Percentiles rank a stretch among this genome's conserved stretches.
phyloP scores from a whole-genome alignment of 2,113 vertebrate species.

The Hoplias malabaricus region DNA sequence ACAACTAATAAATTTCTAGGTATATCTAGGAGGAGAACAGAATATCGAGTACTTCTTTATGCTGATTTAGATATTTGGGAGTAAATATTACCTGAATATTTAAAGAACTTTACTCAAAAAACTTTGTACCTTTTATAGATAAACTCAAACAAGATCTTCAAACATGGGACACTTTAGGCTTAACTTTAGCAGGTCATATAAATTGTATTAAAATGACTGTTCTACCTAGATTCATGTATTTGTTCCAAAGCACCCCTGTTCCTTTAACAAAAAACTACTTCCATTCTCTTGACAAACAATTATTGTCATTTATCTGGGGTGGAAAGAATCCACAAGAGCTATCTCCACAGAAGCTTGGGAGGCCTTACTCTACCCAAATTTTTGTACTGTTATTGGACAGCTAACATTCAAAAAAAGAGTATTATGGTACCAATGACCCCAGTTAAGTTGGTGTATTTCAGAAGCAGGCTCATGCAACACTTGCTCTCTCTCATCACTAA shows the following conservation, averaged over 20 bases:
- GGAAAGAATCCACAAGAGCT: background rate
- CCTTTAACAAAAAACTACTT: background rate
- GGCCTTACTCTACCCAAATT: background rate
- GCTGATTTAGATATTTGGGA: background rate
- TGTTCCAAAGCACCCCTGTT: background rate
- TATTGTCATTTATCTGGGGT: background rate
- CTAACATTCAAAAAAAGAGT: background rate
- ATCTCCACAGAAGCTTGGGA: background rate
- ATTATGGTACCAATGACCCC: background rate
- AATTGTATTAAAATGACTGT: background rate
- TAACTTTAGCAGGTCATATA: background rate
- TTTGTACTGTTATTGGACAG: background rate
- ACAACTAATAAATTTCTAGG: background rate
- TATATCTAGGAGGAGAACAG: background rate
- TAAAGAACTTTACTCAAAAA: background rate
- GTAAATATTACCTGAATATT: background rate
- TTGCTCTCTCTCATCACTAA: no score
- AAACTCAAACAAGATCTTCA: background rate
- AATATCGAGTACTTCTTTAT: background rate
- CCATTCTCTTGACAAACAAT: background rate
- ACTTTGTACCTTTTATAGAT: background rate
- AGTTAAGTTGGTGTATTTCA: background rate
- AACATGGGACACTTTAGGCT: background rate
- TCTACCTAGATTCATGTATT: background rate
- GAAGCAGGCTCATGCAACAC: background rate